These are phyloP conservation scores for Lucifuga dentata DNA, from an alignment of 2,113 vertebrate genomes.

Conservation along the genomic window DNA sequence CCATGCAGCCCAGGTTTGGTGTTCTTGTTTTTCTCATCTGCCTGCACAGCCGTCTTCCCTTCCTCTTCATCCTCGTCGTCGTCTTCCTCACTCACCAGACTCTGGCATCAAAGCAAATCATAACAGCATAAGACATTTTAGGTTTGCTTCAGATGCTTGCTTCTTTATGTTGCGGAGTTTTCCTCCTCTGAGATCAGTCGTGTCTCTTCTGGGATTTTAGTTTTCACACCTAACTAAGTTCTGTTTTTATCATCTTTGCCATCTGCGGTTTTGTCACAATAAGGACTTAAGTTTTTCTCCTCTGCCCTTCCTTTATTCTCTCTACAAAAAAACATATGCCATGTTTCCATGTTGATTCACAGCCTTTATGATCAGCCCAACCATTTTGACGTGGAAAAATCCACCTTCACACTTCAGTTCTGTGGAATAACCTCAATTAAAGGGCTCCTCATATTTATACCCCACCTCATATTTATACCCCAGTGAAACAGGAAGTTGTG, in stretches of 20 bases:
- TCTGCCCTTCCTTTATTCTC: constrained; percentile 63
- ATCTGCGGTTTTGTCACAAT: constrained; percentile 40
- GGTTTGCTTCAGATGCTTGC: no score
- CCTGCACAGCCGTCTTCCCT: constrained; percentile 76
- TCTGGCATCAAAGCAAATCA: constrained; percentile 75
- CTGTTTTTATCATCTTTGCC: background rate
- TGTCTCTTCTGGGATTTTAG: no score
- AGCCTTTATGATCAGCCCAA: no score
- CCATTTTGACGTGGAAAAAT: no score
- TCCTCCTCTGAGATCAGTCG: no score
- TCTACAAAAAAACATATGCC: constrained; percentile 37
- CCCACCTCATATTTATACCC: no score
- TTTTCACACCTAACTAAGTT: background rate
- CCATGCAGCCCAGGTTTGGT: constrained; percentile 74
- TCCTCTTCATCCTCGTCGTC: constrained; percentile 96
- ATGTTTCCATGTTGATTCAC: no score
- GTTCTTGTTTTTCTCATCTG: constrained; percentile 86
- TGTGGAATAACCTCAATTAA: no score
- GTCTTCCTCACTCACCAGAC: constrained; percentile 92
- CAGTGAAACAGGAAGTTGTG: no score
- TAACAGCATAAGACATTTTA: background rate
- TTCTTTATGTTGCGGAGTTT: no score
- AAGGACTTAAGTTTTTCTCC: constrained; percentile 61
- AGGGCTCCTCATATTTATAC: no score
- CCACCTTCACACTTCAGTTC: no score